These are phyloP conservation scores for Stramonita haemastoma DNA, from an alignment of 2,888 invertebrate genomes.

Conservation along the genomic window DNA sequence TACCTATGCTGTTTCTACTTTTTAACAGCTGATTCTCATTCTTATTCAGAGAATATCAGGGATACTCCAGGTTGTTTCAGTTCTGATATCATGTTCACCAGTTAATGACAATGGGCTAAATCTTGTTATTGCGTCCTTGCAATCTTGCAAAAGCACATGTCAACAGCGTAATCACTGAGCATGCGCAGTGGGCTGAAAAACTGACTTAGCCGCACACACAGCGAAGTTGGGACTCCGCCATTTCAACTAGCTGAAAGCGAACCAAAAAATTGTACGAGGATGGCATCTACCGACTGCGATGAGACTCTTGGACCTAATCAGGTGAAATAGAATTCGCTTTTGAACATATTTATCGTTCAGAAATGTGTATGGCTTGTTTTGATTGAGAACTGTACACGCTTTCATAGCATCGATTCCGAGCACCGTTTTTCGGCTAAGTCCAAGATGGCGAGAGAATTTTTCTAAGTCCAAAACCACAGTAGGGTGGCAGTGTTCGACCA, in stretches of 20 bases:
- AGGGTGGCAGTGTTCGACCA: conserved; percentile 40
- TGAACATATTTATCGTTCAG: conserved; percentile 45
- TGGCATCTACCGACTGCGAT: conserved; percentile 55
- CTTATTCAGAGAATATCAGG: background rate
- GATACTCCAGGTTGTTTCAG: background rate
- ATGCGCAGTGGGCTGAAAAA: conserved; percentile 62
- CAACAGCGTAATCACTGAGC: conserved; percentile 51
- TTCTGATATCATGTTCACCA: background rate
- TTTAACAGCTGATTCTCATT: background rate
- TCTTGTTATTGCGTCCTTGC: background rate
- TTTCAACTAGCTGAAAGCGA: conserved; percentile 46
- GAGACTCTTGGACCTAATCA: conserved; percentile 44
- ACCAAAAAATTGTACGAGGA: conserved; percentile 51
- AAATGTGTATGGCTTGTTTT: background rate
- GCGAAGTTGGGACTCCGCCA: conserved; percentile 49
- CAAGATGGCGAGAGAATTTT: conserved; percentile 72
- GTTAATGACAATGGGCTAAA: background rate
- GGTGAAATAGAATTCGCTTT: conserved; percentile 49
- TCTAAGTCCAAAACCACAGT: conserved; percentile 65
- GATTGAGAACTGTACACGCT: conserved; percentile 32
- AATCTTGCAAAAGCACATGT: background rate
- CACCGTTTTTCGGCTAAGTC: conserved; percentile 63
- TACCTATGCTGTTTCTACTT: background rate
- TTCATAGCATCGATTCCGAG: conserved; percentile 41
- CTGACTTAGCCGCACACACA: conserved; percentile 69